Percentiles rank a stretch among this genome's conserved stretches.
Evolutionary conservation across 2,888 invertebrate genomes (phyloP).

Genomic region (Lamellibrachia columna): DNA sequence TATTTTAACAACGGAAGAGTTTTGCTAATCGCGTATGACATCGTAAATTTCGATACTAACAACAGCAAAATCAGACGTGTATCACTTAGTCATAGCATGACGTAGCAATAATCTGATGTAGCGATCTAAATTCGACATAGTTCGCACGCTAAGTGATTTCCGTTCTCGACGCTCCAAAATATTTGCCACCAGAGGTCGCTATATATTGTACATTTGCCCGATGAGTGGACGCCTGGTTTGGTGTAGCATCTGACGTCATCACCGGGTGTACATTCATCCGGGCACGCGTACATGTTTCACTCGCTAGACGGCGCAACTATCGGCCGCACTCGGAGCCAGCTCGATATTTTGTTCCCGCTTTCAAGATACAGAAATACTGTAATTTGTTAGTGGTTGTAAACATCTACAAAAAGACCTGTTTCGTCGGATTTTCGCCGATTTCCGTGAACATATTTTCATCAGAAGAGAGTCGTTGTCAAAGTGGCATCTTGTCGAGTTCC

Average conservation of each 20-base stretch:
- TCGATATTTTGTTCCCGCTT: neutral
- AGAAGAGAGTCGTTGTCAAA: neutral
- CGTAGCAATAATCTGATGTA: neutral
- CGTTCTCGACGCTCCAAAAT: neutral
- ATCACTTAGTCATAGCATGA: neutral
- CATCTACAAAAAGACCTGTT: neutral
- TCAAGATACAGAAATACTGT: neutral
- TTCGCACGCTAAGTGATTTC: neutral
- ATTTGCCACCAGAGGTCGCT: neutral
- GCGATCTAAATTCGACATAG: neutral
- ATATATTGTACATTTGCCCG: neutral
- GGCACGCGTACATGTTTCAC: neutral
- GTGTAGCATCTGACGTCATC: neutral
- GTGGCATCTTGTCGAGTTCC: neutral
- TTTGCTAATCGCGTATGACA: neutral
- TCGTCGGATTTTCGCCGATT: neutral
- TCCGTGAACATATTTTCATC: neutral
- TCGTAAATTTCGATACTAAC: neutral
- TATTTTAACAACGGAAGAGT: neutral
- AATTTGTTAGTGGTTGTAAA: neutral
- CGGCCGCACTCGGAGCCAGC: neutral
- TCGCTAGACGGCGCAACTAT: neutral
- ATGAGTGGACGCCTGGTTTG: neutral
- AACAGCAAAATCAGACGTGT: neutral
- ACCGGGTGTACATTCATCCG: constrained; percentile 16